Conservation (phyloP, 2,888 invertebrate genomes). For the Pandemis heparana region DNA sequence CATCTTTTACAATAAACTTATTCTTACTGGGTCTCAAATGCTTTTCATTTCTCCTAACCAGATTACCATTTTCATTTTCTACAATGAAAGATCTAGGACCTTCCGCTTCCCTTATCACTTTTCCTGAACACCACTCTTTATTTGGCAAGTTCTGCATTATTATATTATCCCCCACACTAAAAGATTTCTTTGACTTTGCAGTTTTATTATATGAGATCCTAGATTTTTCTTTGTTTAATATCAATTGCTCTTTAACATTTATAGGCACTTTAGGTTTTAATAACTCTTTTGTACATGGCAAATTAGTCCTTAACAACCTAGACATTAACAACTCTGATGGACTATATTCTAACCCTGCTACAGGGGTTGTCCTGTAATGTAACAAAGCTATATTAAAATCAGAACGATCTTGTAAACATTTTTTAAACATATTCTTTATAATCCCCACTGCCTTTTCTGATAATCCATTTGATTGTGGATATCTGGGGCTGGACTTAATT, state of each 20-base stretch:
- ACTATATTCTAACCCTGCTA: no score
- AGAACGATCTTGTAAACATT: neutral
- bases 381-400: neutral
- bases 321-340: no score
- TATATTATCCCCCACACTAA: no score
- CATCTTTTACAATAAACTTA: neutral
- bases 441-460: neutral
- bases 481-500: neutral
- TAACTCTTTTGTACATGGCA: no score
- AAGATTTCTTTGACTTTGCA: no score
- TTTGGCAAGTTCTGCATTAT: no score
- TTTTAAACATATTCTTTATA: neutral
- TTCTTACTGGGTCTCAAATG: neutral
- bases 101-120: conserved; percentile 2
- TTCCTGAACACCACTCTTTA: conserved; percentile 1
- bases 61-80: conserved; percentile 10
- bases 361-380: neutral
- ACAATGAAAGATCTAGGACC: conserved; percentile 18
- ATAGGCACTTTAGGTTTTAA: no score
- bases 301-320: no score
- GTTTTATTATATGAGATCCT: no score
- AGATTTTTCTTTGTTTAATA: no score
- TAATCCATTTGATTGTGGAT: neutral
- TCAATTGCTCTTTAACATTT: no score
- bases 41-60: conserved; percentile 12